A percentile compares a stretch with the other conserved stretches of the same genome.
Evolutionary conservation across 2,797 vertebrate genomes (phyloP).

Genomic region (Molossus alvarezi): DNA sequence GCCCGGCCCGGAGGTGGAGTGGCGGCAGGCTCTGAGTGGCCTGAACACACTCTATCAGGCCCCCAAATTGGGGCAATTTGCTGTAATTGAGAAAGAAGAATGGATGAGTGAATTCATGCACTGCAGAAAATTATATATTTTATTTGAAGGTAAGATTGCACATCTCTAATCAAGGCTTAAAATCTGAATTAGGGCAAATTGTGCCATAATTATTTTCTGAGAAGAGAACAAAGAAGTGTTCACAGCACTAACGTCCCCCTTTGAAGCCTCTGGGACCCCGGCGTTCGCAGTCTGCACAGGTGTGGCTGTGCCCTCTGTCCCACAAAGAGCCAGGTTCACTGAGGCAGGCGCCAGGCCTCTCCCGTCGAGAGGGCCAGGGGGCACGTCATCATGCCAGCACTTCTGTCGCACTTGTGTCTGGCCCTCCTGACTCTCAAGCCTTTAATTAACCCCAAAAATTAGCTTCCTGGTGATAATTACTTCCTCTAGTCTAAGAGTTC

Average conservation of each 20-base stretch:
- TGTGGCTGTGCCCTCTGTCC: constrained; percentile 64
- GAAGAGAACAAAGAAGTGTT: constrained; percentile 85
- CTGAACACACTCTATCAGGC: constrained; percentile 83
- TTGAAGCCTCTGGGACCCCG: constrained; percentile 82
- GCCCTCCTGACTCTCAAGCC: constrained; percentile 44
- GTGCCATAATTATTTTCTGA: constrained; percentile 86
- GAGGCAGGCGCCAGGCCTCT: no score
- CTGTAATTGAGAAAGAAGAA: constrained; percentile 88
- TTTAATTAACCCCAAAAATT: constrained; percentile 74
- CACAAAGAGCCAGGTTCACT: no score
- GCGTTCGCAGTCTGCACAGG: constrained; percentile 41
- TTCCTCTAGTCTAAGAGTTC: constrained; percentile 3
- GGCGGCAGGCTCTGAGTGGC: constrained; percentile 85
- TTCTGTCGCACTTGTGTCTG: constrained; percentile 55
- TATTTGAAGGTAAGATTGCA: constrained; percentile 87
- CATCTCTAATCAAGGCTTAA: constrained; percentile 88
- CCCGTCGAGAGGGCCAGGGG: background rate
- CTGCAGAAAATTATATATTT: constrained; percentile 87
- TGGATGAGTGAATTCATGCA: constrained; percentile 76
- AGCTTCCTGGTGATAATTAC: constrained; percentile 47
- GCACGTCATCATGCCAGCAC: background rate
- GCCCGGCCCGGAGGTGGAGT: constrained; percentile 65
- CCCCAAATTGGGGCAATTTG: constrained; percentile 90
- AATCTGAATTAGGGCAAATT: constrained; percentile 89
- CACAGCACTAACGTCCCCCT: constrained; percentile 82